These are phyloP conservation scores for Dryobates pubescens DNA, from an alignment of 2,797 vertebrate species.

Conservation along the genomic window DNA sequence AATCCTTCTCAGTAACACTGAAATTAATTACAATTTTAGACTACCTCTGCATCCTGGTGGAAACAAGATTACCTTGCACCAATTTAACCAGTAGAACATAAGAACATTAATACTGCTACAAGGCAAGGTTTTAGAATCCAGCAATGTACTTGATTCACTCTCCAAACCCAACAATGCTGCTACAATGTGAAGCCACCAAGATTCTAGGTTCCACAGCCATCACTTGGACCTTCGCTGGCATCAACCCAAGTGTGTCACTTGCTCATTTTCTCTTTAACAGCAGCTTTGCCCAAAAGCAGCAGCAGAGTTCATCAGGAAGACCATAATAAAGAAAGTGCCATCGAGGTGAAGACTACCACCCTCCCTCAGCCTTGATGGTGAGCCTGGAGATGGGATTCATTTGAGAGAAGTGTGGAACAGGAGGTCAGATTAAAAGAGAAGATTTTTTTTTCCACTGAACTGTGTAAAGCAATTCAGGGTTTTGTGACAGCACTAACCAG, in stretches of 20 bases:
- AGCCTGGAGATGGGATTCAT: neutral
- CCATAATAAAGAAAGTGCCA: neutral
- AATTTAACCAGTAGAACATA: neutral
- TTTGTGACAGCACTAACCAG: neutral
- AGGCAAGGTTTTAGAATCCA: neutral
- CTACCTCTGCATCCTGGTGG: too few species aligned
- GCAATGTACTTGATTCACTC: neutral
- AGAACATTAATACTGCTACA: neutral
- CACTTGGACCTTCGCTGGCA: neutral
- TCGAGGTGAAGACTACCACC: neutral
- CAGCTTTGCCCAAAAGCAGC: neutral
- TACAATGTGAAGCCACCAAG: rapidly evolving
- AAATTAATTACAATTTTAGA: neutral
- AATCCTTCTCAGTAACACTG: rapidly evolving
- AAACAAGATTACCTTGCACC: neutral
- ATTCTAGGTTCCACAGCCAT: neutral
- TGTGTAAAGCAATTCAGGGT: neutral
- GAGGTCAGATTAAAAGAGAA: neutral
- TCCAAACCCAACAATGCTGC: neutral
- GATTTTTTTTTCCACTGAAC: neutral
- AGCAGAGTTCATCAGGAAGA: too few species aligned
- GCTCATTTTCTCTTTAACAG: rapidly evolving
- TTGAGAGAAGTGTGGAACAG: neutral
- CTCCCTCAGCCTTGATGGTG: rapidly evolving
- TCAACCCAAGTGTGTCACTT: neutral